These are phyloP conservation scores for Phoebastria nigripes DNA, from an alignment of 2,797 vertebrate species.

Conservation along the genomic window DNA sequence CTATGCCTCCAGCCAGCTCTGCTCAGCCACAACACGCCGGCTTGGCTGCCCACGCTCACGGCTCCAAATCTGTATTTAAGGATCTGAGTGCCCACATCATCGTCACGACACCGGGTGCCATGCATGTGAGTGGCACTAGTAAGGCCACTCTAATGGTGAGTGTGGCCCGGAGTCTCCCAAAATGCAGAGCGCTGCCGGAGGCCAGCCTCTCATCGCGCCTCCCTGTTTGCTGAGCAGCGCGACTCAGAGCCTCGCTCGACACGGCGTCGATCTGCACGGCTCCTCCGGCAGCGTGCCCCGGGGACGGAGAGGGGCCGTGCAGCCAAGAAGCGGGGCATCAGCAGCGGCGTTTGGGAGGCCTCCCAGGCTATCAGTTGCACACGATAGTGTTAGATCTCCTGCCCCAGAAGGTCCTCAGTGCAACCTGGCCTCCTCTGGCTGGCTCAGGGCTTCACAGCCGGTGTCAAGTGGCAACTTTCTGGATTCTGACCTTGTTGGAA, in stretches of 20 bases:
- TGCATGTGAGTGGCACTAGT: accelerated
- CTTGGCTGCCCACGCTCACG: background rate
- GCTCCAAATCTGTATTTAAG: background rate
- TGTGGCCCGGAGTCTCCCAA: accelerated
- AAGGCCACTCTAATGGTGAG: background rate
- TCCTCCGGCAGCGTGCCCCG: background rate
- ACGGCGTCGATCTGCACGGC: accelerated
- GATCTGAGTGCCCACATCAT: background rate
- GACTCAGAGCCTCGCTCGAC: accelerated
- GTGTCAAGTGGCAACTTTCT: conserved; percentile 61
- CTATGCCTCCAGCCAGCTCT: background rate
- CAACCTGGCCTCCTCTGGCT: background rate
- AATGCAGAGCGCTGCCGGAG: accelerated
- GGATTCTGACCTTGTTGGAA: conserved; percentile 53
- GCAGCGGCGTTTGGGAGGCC: background rate
- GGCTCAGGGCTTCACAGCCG: background rate
- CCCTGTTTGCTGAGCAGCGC: background rate
- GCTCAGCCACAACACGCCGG: background rate
- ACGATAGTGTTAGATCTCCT: background rate
- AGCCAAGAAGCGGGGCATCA: background rate
- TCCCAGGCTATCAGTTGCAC: conserved; percentile 6
- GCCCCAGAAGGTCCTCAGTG: conserved; percentile 4
- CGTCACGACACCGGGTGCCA: accelerated
- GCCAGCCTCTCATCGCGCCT: accelerated
- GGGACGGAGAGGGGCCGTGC: background rate